A percentile compares a stretch with the other conserved stretches of the same genome.
Conservation (phyloP, 2,797 vertebrate species). For the Anguilla megastoma region DNA sequence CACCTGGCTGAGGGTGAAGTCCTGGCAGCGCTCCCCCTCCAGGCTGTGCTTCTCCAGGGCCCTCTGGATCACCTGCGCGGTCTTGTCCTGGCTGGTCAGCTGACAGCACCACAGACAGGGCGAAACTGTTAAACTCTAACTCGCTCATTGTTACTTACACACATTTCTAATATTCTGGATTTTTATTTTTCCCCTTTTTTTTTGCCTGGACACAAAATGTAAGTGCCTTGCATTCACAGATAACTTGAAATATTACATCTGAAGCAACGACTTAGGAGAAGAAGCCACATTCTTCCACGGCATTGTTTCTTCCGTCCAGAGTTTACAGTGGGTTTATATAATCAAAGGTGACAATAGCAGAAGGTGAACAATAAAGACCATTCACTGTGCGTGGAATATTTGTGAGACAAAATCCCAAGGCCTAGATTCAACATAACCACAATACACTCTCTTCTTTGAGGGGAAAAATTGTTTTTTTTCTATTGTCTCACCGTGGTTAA, state of each 20-base stretch:
- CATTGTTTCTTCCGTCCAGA: neutral
- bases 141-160: neutral
- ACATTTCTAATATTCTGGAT: neutral
- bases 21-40: conserved; percentile 61
- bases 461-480: neutral
- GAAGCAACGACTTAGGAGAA: neutral
- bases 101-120: conserved; percentile 49
- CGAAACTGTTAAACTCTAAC: neutral
- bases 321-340: neutral
- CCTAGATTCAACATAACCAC: neutral
- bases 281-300: neutral
- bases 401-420: neutral
- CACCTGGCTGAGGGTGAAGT: conserved; percentile 80
- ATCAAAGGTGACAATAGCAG: neutral
- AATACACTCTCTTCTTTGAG: neutral
- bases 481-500: neutral
- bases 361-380: neutral
- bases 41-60: conserved; percentile 81
- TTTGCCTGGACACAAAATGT: neutral
- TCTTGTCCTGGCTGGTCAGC: conserved; percentile 88
- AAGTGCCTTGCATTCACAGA: neutral
- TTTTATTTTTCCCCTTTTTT: neutral
- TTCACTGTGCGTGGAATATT: neutral
- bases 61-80: conserved; percentile 75
- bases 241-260: neutral